Percentiles rank a stretch among this genome's conserved stretches.
Evolutionary conservation across 1,140 invertebrate genomes (phyloP).

Genomic region (Rhyacophila brunnea): DNA sequence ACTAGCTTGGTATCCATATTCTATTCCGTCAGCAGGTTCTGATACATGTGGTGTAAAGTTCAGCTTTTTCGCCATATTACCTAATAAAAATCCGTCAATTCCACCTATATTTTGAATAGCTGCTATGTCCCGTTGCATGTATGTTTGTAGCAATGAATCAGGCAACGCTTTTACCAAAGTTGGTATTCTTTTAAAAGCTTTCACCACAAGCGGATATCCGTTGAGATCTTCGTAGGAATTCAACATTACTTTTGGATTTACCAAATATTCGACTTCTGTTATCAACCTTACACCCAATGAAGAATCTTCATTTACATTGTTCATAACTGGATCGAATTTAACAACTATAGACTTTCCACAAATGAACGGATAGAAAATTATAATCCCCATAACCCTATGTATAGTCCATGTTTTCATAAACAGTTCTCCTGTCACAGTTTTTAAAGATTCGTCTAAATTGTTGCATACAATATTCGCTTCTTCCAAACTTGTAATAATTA

Average conservation of each 20-base stretch:
- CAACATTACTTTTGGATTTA: slow-evolving; percentile 5
- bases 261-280: slow-evolving; percentile 5
- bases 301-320: neutral
- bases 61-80: slow-evolving; percentile 38
- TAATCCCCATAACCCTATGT: slow-evolving; percentile 15
- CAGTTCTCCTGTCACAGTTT: slow-evolving; percentile 1
- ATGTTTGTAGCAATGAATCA: slow-evolving; percentile 23
- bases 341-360: slow-evolving; percentile 19
- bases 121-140: slow-evolving; percentile 20
- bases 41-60: slow-evolving; percentile 41
- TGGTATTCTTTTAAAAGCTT: slow-evolving; percentile 20
- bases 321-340: slow-evolving; percentile 25
- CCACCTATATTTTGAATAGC: slow-evolving; percentile 26
- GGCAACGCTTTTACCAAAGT: slow-evolving; percentile 20
- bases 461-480: slow-evolving; percentile 3
- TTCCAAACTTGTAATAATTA: neutral
- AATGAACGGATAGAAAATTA: slow-evolving; percentile 20
- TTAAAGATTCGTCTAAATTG: slow-evolving; percentile 1
- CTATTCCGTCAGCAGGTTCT: slow-evolving; percentile 34
- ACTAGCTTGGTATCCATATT: slow-evolving; percentile 37
- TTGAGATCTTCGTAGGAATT: slow-evolving; percentile 20
- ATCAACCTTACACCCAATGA: neutral
- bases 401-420: slow-evolving; percentile 20
- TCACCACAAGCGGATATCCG: slow-evolving; percentile 29
- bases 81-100: slow-evolving; percentile 41